Evolutionary conservation across 2,113 vertebrate species (phyloP).

Genomic region (Myotis lucifugus): DNA sequence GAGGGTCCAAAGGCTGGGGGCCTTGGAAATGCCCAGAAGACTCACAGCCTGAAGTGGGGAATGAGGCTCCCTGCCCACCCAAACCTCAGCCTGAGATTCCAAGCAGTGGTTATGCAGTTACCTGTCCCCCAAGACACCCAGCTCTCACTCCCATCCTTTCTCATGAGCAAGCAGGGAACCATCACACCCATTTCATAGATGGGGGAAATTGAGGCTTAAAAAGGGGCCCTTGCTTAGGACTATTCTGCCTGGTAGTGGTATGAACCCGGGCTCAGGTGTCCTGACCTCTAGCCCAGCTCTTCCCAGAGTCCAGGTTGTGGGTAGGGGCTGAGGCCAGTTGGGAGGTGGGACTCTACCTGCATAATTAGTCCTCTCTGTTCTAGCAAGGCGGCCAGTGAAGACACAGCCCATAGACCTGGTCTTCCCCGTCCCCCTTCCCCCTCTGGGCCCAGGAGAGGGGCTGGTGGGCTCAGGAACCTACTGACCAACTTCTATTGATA

Average conservation of each 20-base stretch:
- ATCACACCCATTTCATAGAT: neutral
- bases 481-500: neutral
- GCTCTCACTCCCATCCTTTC: neutral
- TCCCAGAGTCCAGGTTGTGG: neutral
- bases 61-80: neutral
- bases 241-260: neutral
- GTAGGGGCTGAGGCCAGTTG: rapidly evolving
- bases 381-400: neutral
- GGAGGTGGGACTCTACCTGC: no score
- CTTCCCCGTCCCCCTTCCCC: neutral
- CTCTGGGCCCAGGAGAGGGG: neutral
- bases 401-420: neutral
- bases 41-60: neutral
- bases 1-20: neutral
- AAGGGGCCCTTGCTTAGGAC: neutral
- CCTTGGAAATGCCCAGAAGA: neutral
- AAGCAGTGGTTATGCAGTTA: neutral
- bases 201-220: neutral
- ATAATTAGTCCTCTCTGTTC: neutral
- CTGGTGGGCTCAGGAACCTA: neutral
- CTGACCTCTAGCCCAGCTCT: neutral
- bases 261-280: neutral
- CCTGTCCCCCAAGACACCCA: neutral
- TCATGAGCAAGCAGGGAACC: neutral
- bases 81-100: neutral